These are phyloP conservation scores for Anarsia innoxiella DNA, from an alignment of 2,888 invertebrate genomes.

Conservation along the genomic window DNA sequence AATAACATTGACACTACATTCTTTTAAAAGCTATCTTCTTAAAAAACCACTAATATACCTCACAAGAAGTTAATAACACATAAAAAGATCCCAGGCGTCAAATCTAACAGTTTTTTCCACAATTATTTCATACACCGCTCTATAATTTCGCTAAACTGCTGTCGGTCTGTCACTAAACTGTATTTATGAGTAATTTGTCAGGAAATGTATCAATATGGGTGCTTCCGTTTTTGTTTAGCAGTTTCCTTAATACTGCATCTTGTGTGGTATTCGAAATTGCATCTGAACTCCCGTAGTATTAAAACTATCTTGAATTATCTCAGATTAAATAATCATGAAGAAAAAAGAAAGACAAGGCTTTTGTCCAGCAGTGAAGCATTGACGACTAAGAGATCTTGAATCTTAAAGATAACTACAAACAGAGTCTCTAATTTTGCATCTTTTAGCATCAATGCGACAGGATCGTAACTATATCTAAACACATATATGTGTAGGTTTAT, in stretches of 20 bases:
- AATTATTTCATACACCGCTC: too few relatives aligned
- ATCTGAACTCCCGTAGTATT: background rate
- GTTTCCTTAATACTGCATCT: conserved; percentile 6
- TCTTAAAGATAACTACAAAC: background rate
- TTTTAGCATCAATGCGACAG: background rate
- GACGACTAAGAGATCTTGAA: background rate
- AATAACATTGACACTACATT: background rate
- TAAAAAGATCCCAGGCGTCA: conserved; percentile 35
- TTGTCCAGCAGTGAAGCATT: background rate
- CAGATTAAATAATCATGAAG: too few relatives aligned
- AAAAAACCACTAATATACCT: too few relatives aligned
- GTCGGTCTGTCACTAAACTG: conserved; percentile 4
- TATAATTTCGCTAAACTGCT: conserved; percentile 59
- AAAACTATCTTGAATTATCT: too few relatives aligned
- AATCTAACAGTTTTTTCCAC: conserved; percentile 38
- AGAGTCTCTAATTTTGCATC: background rate
- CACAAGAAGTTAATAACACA: conserved; percentile 29
- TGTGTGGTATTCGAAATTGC: conserved; percentile 12
- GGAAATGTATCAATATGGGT: conserved; percentile 24
- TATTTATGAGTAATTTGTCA: conserved; percentile 29
- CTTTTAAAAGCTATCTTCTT: background rate
- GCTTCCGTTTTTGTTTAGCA: conserved; percentile 34
- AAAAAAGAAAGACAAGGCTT: too few relatives aligned
- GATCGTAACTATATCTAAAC: too few relatives aligned
- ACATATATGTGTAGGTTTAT: too few relatives aligned